A percentile compares a stretch with the other conserved stretches of the same genome.
These are phyloP conservation scores for Haliclona indistincta DNA, from an alignment of 37 sponge, comb jelly and placozoan species.

Conservation along the genomic window DNA sequence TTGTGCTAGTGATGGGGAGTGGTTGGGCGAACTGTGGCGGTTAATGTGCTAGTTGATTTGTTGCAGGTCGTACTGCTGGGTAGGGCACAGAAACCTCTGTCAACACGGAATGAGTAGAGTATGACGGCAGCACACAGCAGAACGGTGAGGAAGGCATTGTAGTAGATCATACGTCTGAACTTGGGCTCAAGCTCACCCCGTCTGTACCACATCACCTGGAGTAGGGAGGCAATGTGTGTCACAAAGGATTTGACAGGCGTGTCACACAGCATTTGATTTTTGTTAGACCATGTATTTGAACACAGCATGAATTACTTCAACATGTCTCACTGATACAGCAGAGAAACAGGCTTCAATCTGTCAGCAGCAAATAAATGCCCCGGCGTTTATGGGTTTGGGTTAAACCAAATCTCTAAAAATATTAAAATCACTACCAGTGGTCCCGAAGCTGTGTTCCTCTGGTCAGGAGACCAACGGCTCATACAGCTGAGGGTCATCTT, in stretches of 20 bases:
- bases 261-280: neutral
- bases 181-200: slow-evolving; percentile 77
- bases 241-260: neutral
- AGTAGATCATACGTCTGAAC: slow-evolving; percentile 68
- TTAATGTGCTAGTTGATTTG: neutral
- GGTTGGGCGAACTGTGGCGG: neutral
- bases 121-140: slow-evolving; percentile 54
- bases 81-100: too few relatives aligned
- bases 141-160: slow-evolving; percentile 59
- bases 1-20: neutral
- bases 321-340: too few relatives aligned
- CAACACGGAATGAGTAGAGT: slow-evolving; percentile 63
- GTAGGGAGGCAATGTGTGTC: neutral
- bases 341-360: neutral
- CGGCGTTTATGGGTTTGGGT: too few relatives aligned
- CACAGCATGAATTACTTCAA: neutral
- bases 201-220: slow-evolving; percentile 78
- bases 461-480: too few relatives aligned
- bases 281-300: neutral
- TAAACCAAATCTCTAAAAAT: too few relatives aligned
- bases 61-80: neutral
- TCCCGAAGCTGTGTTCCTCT: too few relatives aligned
- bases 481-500: too few relatives aligned
- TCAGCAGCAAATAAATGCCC: neutral
- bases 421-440: too few relatives aligned